Percentiles rank a stretch among this genome's conserved stretches.
Conservation (phyloP, 2,113 vertebrate genomes). For the Potamarius usumacintae region DNA sequence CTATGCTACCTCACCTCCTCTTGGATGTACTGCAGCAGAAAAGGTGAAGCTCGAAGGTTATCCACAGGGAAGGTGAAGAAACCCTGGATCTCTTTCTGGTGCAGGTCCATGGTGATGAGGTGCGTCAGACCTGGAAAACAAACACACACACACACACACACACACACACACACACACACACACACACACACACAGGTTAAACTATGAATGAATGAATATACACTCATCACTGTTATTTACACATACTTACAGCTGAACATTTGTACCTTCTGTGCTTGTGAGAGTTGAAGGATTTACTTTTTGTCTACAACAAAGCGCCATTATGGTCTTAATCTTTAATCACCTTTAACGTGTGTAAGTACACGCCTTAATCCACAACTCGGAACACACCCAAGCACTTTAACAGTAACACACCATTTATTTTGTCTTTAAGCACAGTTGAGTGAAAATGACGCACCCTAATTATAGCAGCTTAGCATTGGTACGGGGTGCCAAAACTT, state of each 20-base stretch:
- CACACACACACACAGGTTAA: neutral
- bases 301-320: neutral
- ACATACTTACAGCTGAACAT: neutral
- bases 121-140: slow-evolving; percentile 84
- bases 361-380: neutral
- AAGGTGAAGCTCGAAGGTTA: slow-evolving; percentile 95
- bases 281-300: neutral
- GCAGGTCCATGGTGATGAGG: slow-evolving; percentile 98
- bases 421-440: neutral
- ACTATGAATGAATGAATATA: neutral
- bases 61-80: slow-evolving; percentile 98
- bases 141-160: neutral
- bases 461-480: neutral
- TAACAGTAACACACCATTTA: neutral
- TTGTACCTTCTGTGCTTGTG: neutral
- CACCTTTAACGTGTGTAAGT: neutral
- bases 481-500: neutral
- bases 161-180: neutral
- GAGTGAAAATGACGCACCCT: neutral
- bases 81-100: slow-evolving; percentile 98
- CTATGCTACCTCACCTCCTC: slow-evolving; percentile 93
- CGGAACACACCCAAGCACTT: neutral
- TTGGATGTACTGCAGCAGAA: slow-evolving; percentile 98
- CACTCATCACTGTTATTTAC: neutral
- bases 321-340: neutral